Evolutionary conservation across 1,140 invertebrate species (phyloP).

Genomic region (Notospermus geniculatus): DNA sequence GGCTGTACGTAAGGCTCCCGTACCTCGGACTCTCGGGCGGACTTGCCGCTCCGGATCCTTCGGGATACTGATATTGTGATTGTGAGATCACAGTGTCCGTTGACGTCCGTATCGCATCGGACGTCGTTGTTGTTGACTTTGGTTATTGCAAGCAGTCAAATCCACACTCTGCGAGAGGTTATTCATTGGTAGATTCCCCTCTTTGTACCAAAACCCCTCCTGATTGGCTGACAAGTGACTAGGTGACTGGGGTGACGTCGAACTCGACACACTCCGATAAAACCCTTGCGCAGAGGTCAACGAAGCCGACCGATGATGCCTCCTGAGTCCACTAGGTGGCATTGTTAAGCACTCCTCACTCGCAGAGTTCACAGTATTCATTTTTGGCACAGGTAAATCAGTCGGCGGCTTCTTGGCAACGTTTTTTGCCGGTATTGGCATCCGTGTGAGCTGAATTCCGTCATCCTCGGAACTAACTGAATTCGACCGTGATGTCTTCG

Average conservation of each 20-base stretch:
- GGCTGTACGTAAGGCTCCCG: not conserved
- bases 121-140: slow-evolving; percentile 8
- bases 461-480: slow-evolving; percentile 10
- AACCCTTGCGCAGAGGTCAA: not conserved
- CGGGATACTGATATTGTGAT: not conserved
- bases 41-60: slow-evolving; percentile 4
- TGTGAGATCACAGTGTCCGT: slow-evolving; percentile 47
- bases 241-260: slow-evolving; percentile 1
- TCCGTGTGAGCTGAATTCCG: too few species aligned
- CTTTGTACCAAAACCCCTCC: not conserved
- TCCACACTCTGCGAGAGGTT: slow-evolving; percentile 45
- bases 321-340: not conserved
- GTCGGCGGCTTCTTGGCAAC: not conserved
- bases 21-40: slow-evolving; percentile 28
- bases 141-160: slow-evolving; percentile 28
- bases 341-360: slow-evolving; percentile 8
- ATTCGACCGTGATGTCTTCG: slow-evolving; percentile 18
- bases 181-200: slow-evolving; percentile 21
- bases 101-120: slow-evolving; percentile 37
- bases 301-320: slow-evolving; percentile 6
- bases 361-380: not conserved
- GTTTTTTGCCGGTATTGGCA: not conserved
- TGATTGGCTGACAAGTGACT: slow-evolving; percentile 1
- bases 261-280: not conserved
- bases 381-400: slow-evolving; percentile 1